Evolutionary conservation across 92 coral and sea anemone genomes (phyloP).

Genomic region (Parazoanthus darwini): DNA sequence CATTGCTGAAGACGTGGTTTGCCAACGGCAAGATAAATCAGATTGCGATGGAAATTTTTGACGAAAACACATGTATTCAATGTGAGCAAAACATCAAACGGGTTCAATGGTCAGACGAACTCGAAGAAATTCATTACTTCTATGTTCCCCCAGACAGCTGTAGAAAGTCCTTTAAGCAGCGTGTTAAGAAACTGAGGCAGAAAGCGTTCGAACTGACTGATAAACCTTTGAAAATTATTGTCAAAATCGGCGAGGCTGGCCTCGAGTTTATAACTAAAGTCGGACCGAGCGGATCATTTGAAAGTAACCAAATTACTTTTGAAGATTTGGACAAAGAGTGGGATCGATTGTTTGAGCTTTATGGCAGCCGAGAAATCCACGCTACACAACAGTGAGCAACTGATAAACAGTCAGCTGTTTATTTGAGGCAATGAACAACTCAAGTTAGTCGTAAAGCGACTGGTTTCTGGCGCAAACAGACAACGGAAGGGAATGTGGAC

Average conservation of each 20-base stretch:
- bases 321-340: conserved; percentile 85
- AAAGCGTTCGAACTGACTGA: conserved; percentile 86
- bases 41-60: conserved; percentile 16
- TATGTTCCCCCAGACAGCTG: conserved; percentile 67
- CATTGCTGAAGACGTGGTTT: not conserved
- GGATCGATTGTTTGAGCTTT: conserved; percentile 73
- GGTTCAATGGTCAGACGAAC: conserved; percentile 85
- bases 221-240: conserved; percentile 79
- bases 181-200: conserved; percentile 65
- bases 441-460: not conserved
- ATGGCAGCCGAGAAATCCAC: conserved; percentile 32
- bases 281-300: conserved; percentile 87
- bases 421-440: not conserved
- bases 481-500: not conserved
- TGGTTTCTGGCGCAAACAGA: not conserved
- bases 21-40: not conserved
- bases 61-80: conserved; percentile 7
- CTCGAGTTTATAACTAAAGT: conserved; percentile 77
- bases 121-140: conserved; percentile 81
- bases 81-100: conserved; percentile 47
- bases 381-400: not conserved
- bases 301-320: conserved; percentile 69
- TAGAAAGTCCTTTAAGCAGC: conserved; percentile 65
- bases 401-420: not conserved
- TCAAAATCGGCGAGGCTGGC: conserved; percentile 83